Evolutionary conservation across 2,797 vertebrate species (phyloP).

Genomic region (Chiloscyllium punctatum): DNA sequence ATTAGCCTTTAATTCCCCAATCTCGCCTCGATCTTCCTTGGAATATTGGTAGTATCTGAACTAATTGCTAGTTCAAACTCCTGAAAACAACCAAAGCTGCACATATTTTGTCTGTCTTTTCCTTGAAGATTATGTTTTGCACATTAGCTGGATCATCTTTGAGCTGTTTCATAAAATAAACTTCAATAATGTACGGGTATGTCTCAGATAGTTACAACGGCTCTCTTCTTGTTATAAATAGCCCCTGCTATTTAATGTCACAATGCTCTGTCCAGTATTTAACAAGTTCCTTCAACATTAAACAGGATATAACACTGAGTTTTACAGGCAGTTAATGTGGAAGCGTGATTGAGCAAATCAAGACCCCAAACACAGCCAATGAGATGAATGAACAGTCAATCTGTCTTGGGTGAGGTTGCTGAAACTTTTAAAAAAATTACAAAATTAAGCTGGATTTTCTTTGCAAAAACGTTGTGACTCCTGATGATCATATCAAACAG

Average conservation of each 20-base stretch:
- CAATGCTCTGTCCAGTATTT: background rate
- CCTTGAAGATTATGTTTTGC: background rate
- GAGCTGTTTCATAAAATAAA: background rate
- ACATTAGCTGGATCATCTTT: background rate
- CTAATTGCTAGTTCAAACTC: background rate
- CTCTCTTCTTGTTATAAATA: background rate
- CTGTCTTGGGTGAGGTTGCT: background rate
- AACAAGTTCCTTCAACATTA: background rate
- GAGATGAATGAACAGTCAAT: background rate
- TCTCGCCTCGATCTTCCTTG: background rate
- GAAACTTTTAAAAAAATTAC: background rate
- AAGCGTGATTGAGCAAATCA: background rate
- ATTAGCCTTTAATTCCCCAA: background rate
- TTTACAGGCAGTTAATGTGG: background rate
- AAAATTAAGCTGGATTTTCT: too few relatives aligned
- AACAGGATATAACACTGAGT: background rate
- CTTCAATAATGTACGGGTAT: background rate
- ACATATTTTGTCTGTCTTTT: background rate
- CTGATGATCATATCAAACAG: too few relatives aligned
- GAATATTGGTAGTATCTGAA: background rate
- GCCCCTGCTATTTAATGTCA: background rate
- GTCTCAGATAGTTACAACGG: background rate
- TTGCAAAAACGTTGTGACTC: too few relatives aligned
- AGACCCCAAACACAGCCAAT: background rate
- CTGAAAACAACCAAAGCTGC: background rate